phyloP scores from a whole-genome alignment of 2,797 vertebrate genomes.

The Chiloscyllium punctatum region DNA sequence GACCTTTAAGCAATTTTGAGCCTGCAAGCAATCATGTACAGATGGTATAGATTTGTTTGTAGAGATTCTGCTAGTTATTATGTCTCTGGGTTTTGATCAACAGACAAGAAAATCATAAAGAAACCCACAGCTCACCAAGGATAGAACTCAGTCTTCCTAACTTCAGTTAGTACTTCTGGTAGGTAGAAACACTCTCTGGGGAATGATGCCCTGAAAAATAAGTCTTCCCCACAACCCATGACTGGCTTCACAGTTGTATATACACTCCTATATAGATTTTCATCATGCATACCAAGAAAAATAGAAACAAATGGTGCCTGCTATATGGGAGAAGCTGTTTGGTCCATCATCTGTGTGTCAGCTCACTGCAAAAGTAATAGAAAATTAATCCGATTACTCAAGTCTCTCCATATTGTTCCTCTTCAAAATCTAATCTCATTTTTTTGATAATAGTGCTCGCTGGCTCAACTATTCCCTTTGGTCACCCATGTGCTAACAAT shows the following conservation, averaged over 20 bases:
- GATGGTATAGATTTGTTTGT: background rate
- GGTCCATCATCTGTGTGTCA: background rate
- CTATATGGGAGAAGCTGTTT: background rate
- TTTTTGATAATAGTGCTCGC: background rate
- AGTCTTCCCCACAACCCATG: background rate
- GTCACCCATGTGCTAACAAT: background rate
- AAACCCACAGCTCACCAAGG: background rate
- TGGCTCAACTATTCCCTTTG: background rate
- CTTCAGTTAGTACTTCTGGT: background rate
- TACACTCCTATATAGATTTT: background rate
- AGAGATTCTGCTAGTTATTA: background rate
- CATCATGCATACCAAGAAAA: background rate
- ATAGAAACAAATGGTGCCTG: background rate
- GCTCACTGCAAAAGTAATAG: background rate
- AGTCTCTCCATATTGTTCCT: background rate
- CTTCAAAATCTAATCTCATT: background rate
- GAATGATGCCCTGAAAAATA: background rate
- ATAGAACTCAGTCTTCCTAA: background rate
- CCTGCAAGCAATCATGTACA: background rate
- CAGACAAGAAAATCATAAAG: background rate
- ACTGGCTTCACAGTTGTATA: background rate
- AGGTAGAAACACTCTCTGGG: background rate
- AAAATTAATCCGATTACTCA: background rate
- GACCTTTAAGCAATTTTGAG: background rate
- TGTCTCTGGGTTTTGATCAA: background rate